Percentiles rank a stretch among this genome's conserved stretches.
Conservation (phyloP, 37 sponge, comb jelly and placozoan species). For the Chondrosia reniformis region DNA sequence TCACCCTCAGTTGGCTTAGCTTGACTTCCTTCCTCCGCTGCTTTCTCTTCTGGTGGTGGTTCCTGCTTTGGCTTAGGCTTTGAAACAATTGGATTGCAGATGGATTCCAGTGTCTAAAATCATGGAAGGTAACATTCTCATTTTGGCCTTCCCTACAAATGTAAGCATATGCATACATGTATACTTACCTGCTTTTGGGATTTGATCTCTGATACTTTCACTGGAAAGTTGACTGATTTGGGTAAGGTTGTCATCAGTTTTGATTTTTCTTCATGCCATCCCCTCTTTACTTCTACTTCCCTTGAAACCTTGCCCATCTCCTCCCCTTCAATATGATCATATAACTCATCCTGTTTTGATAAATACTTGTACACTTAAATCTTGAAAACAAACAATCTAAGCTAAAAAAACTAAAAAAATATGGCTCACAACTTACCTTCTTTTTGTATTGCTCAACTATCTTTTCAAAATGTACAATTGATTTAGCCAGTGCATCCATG, state of each 20-base stretch:
- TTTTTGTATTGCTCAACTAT: slow-evolving; percentile 56
- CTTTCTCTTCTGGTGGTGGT: slow-evolving; percentile 77
- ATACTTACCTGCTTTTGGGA: slow-evolving; percentile 39
- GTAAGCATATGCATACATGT: not conserved
- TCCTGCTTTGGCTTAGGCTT: slow-evolving; percentile 97
- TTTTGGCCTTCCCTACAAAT: slow-evolving; percentile 20
- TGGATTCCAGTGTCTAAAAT: not conserved
- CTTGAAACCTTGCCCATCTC: slow-evolving; percentile 85
- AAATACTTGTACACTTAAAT: not conserved
- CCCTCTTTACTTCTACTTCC: slow-evolving; percentile 51
- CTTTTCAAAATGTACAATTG: slow-evolving; percentile 84
- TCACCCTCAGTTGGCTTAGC: slow-evolving; percentile 16
- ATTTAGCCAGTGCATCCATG: slow-evolving; percentile 62
- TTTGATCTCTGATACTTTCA: slow-evolving; percentile 57
- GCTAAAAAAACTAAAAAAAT: not conserved
- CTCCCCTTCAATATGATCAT: slow-evolving; percentile 72
- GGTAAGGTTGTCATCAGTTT: slow-evolving; percentile 36
- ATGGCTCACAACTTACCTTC: slow-evolving; percentile 42
- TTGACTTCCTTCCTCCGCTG: not conserved
- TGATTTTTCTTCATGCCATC: slow-evolving; percentile 68
- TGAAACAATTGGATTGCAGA: slow-evolving; percentile 80
- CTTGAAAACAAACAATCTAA: not conserved
- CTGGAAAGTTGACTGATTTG: slow-evolving; percentile 44
- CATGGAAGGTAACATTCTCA: not conserved
- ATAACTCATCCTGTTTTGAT: slow-evolving; percentile 72